Percentiles rank a stretch among this genome's conserved stretches.
Evolutionary conservation across 2,797 vertebrate genomes (phyloP).

Genomic region (Chrosomus eos): DNA sequence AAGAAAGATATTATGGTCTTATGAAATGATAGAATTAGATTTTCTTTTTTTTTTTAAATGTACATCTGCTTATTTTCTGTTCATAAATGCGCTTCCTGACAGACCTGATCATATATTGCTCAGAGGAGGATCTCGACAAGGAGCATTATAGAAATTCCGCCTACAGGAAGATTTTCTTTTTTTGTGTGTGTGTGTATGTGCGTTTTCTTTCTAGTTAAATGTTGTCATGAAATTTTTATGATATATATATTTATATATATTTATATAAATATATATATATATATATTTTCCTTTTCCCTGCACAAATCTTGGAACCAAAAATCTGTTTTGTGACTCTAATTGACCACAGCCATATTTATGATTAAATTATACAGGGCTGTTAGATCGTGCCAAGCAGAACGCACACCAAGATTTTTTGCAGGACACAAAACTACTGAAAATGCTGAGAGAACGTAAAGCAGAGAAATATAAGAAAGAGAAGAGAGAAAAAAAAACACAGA

Average conservation of each 20-base stretch:
- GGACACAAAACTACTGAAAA: slow-evolving; percentile 85
- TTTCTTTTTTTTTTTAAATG: slow-evolving; percentile 65
- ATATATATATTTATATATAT: slow-evolving; percentile 59
- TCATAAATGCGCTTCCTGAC: slow-evolving; percentile 66
- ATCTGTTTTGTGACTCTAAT: slow-evolving; percentile 86
- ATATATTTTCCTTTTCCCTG: slow-evolving; percentile 73
- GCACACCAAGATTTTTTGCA: slow-evolving; percentile 84
- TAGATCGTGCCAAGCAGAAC: slow-evolving; percentile 84
- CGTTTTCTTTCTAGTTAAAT: slow-evolving; percentile 64
- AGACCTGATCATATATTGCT: slow-evolving; percentile 71
- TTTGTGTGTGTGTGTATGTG: slow-evolving; percentile 55
- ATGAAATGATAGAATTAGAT: slow-evolving; percentile 76
- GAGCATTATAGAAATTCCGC: slow-evolving; percentile 72
- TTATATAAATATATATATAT: slow-evolving; percentile 57
- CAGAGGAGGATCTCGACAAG: slow-evolving; percentile 67
- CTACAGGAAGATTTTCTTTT: slow-evolving; percentile 75
- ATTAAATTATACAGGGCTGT: slow-evolving; percentile 85
- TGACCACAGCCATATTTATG: slow-evolving; percentile 86
- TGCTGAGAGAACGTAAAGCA: slow-evolving; percentile 65
- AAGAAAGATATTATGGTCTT: slow-evolving; percentile 85
- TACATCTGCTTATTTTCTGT: slow-evolving; percentile 70
- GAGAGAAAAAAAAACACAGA: slow-evolving; percentile 36
- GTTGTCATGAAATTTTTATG: slow-evolving; percentile 71
- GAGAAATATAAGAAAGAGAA: slow-evolving; percentile 47
- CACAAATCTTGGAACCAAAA: slow-evolving; percentile 87